Conservation (phyloP, 2,113 vertebrate species). For the Pelmatolapia mariae region DNA sequence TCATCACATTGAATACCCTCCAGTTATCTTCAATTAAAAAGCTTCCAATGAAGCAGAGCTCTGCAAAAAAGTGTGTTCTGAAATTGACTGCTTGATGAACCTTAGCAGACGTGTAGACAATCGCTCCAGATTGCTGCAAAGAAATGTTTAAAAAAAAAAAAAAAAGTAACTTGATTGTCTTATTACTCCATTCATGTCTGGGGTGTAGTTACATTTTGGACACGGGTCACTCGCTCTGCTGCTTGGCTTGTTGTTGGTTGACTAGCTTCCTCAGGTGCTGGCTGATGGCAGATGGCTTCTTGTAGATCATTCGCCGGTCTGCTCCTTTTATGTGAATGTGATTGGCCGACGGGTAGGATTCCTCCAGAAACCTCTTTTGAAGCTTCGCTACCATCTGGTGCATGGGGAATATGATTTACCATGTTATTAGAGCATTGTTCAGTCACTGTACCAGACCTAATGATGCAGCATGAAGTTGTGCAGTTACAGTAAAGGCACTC, state of each 20-base stretch:
- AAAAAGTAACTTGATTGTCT: slow-evolving; percentile 9
- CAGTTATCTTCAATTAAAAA: slow-evolving; percentile 46
- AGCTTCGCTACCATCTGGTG: slow-evolving; percentile 71
- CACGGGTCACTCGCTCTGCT: slow-evolving; percentile 61
- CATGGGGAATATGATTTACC: slow-evolving; percentile 14
- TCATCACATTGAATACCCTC: slow-evolving; percentile 23
- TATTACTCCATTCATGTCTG: not conserved
- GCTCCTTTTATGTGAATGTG: slow-evolving; percentile 69
- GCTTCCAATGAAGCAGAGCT: slow-evolving; percentile 5
- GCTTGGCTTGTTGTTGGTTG: slow-evolving; percentile 65
- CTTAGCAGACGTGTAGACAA: not conserved
- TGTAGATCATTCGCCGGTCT: slow-evolving; percentile 77
- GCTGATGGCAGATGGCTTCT: slow-evolving; percentile 69
- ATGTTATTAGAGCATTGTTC: slow-evolving; percentile 5
- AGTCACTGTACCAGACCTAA: not conserved
- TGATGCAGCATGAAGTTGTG: not conserved
- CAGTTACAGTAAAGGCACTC: slow-evolving; percentile 7
- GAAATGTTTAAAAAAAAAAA: not conserved
- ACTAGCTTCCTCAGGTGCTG: slow-evolving; percentile 73
- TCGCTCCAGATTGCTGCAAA: slow-evolving; percentile 17
- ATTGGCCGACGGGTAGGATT: slow-evolving; percentile 71
- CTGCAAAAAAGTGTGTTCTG: not conserved
- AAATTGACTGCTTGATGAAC: slow-evolving; percentile 35
- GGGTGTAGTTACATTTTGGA: slow-evolving; percentile 3
- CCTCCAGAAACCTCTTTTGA: slow-evolving; percentile 73